Base-by-base conservation (phyloP, 2,888 invertebrate genomes). In the Cryptocheilus praepositus region DNA sequence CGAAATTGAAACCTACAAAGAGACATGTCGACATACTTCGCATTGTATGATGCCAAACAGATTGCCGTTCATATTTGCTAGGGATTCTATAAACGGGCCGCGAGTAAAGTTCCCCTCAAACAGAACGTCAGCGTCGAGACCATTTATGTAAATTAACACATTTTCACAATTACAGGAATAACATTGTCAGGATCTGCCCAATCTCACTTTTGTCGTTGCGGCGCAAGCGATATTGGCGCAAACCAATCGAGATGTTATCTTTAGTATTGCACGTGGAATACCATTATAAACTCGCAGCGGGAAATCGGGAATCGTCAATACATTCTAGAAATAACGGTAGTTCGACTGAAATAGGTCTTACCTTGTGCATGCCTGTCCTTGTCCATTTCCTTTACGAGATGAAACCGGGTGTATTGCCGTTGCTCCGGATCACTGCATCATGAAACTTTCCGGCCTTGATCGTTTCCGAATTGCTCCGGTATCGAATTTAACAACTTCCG, bases 301-400 rank as follows among this genome's bases (percentile, higher is more conserved):
- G 49, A 49, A 49, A 36, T 4, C 36, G 36, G 36, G 49, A 49
- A 49, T 49, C 18, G 8, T 49, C 16, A 18, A 49, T 49, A 49
- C n/a, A 4, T n/a, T 18, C 49, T 49, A 16, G 16, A 58, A 54
- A 61, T 58, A 49, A 61, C 25, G 64, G 22, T 13, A 16, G 7
- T n/a, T 21, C 19, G 43, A 51, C 19, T 21, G 22, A 60, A 66
- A 57, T 44, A 53, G 22, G 43, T 64, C 84, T 79, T 71, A 86
- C 86, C 86, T 83, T 81, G 83, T 64, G 76, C 80, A 80, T 84
- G 80, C 65, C 78, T 85, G 77, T 86, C 85, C 83, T 85, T 85
- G 76, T 86, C 86, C 86, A 86, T 86, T 79, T 83, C 82, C 82
- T 69, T 74, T 70, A 60, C 70, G 70, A 72, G 73, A 65, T 81